Percentiles rank a stretch among this genome's conserved stretches.
Conservation (phyloP, 2,113 vertebrate species). For the Macaca nemestrina region DNA sequence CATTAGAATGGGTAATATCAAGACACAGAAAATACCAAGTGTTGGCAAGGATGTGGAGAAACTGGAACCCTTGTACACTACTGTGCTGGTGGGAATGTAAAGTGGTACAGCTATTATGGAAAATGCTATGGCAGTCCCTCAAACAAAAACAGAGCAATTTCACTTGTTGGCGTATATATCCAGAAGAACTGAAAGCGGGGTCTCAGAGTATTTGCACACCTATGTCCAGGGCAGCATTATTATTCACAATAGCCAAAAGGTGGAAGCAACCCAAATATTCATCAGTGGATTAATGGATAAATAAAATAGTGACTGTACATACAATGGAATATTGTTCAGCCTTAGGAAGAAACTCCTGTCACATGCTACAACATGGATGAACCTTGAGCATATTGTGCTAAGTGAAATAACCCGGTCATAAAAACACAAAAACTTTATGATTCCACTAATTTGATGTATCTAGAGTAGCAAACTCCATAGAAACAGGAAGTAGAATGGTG, state of each 20-base stretch:
- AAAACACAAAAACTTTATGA: neutral
- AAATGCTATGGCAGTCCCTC: neutral
- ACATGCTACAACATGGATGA: neutral
- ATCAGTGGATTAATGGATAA: neutral
- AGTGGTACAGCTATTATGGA: neutral
- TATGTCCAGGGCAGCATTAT: neutral
- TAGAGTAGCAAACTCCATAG: neutral
- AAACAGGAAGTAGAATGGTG: neutral
- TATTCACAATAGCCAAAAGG: neutral
- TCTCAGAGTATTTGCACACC: neutral
- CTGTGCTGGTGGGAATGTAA: neutral
- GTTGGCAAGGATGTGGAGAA: neutral
- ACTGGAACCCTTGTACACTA: neutral
- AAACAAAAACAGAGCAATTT: conserved; percentile 18
- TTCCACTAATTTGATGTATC: neutral
- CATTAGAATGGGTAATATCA: neutral
- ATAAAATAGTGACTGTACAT: neutral
- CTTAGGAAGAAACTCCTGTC: neutral
- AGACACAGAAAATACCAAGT: neutral
- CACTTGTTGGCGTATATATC: neutral
- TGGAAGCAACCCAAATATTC: neutral
- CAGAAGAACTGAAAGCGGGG: neutral
- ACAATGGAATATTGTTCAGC: neutral
- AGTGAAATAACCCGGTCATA: neutral
- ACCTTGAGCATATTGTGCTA: neutral